Percentiles rank a stretch among this genome's conserved stretches.
Evolutionary conservation across 2,888 invertebrate species (phyloP).

Genomic region (Eristalis pertinax): DNA sequence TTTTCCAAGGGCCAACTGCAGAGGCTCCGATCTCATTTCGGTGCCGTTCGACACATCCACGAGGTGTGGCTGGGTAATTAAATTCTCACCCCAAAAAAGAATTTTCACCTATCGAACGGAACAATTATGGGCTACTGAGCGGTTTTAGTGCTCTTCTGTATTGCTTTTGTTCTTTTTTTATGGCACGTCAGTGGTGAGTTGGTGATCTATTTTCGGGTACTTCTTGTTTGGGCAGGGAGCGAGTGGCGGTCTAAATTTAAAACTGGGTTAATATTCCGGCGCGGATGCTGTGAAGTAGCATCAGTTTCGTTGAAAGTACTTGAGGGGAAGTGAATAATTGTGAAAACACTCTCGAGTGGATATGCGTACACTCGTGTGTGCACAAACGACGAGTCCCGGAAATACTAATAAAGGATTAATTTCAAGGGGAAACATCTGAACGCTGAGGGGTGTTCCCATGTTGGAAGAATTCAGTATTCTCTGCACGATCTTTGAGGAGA

Average conservation of each 20-base stretch:
- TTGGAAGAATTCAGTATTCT: not conserved
- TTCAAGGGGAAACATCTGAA: not conserved
- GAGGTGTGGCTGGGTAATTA: conserved; percentile 5
- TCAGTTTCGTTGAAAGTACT: conserved; percentile 2
- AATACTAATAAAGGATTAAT: not conserved
- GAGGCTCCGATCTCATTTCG: not conserved
- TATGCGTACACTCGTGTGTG: not conserved
- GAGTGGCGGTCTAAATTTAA: conserved; percentile 28
- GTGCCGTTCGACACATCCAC: not conserved
- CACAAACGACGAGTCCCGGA: not conserved
- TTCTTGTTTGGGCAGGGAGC: conserved; percentile 14
- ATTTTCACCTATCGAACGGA: conserved; percentile 27
- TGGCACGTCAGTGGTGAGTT: not conserved
- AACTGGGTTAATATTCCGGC: conserved; percentile 44
- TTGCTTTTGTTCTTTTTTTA: not conserved
- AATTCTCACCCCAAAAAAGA: conserved; percentile 3
- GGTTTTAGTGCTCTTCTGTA: not conserved
- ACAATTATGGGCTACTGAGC: conserved; percentile 12
- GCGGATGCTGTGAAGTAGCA: conserved; percentile 11
- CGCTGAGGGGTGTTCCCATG: not conserved
- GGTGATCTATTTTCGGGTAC: conserved; percentile 21
- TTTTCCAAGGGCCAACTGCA: conserved; percentile 7
- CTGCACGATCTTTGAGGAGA: not conserved
- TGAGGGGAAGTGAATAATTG: conserved; percentile 12
- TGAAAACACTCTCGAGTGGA: not conserved